A percentile compares a stretch with the other conserved stretches of the same genome.
Evolutionary conservation across 2,888 invertebrate species (phyloP).

Genomic region (Carpatolechia fugitivella): DNA sequence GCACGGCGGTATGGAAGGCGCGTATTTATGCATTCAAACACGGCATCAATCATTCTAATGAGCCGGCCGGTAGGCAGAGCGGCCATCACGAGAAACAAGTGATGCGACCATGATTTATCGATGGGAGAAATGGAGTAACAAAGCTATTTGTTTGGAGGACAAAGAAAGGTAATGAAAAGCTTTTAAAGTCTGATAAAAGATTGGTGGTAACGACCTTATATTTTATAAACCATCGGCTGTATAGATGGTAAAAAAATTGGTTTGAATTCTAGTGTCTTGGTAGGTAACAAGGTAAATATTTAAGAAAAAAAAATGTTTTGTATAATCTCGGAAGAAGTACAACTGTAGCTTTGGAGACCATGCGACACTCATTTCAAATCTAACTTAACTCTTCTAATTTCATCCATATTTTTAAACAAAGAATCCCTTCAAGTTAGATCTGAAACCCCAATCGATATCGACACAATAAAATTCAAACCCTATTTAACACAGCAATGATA

Average conservation of each 20-base stretch:
- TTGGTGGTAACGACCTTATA: neutral
- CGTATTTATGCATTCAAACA: conserved; percentile 63
- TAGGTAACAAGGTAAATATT: no score
- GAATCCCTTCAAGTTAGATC: no score
- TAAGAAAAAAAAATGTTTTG: no score
- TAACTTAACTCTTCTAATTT: no score
- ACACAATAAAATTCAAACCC: conserved; percentile 34
- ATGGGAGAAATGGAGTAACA: conserved; percentile 12
- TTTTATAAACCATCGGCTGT: neutral
- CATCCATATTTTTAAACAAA: no score
- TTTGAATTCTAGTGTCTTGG: no score
- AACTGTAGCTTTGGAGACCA: no score
- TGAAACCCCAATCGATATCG: conserved; percentile 39
- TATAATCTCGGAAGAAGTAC: no score
- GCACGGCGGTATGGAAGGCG: conserved; percentile 43
- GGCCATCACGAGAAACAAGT: conserved; percentile 46
- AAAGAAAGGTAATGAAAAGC: neutral
- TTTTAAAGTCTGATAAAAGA: no score
- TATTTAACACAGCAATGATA: conserved; percentile 65
- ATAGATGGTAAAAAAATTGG: no score
- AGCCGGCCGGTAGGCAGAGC: conserved; percentile 52
- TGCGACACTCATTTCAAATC: no score
- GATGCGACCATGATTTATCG: conserved; percentile 44
- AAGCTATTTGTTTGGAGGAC: neutral
- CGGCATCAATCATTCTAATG: conserved; percentile 77